Conservation (phyloP, 2,797 vertebrate species). For the Takifugu rubripes region DNA sequence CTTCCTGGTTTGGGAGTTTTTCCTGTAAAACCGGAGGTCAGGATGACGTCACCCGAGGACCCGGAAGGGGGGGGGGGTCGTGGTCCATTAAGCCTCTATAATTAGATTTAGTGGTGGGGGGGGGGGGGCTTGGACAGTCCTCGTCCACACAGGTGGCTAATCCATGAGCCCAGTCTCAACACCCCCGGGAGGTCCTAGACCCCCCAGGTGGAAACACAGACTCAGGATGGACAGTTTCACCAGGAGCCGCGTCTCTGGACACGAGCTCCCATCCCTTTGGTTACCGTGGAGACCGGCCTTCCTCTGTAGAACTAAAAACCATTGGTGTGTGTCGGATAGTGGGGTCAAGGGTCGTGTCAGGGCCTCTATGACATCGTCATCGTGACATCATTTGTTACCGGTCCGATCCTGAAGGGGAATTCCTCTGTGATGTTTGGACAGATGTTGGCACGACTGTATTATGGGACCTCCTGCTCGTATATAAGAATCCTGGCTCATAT, state of each 20-base stretch:
- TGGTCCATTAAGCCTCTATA: constrained; percentile 47
- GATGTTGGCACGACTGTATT: constrained; percentile 43
- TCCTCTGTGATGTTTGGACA: constrained; percentile 62
- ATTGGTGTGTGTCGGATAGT: constrained; percentile 12
- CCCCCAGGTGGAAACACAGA: constrained; percentile 34
- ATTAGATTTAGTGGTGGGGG: constrained; percentile 61
- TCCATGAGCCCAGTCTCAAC: constrained; percentile 61
- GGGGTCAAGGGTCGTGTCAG: constrained; percentile 24
- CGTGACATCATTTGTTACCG: constrained; percentile 4
- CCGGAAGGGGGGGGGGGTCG: constrained; percentile 44
- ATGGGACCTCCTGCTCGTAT: constrained; percentile 40
- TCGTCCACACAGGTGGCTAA: constrained; percentile 70
- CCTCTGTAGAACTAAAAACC: neutral
- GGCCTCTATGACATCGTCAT: constrained; percentile 25
- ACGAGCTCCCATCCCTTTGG: too few species aligned
- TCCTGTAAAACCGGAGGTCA: constrained; percentile 15
- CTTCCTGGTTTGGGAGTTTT: constrained; percentile 1
- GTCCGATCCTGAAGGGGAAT: constrained; percentile 30
- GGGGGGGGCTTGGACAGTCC: constrained; percentile 26
- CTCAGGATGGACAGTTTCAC: constrained; percentile 9
- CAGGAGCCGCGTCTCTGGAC: too few species aligned
- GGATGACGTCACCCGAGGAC: constrained; percentile 58
- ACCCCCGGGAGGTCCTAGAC: constrained; percentile 38
- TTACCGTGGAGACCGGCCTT: too few species aligned
- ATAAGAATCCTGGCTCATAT: constrained; percentile 47